These are phyloP conservation scores for Cherax quadricarinatus DNA, from an alignment of 1,140 invertebrate genomes.

Conservation along the genomic window DNA sequence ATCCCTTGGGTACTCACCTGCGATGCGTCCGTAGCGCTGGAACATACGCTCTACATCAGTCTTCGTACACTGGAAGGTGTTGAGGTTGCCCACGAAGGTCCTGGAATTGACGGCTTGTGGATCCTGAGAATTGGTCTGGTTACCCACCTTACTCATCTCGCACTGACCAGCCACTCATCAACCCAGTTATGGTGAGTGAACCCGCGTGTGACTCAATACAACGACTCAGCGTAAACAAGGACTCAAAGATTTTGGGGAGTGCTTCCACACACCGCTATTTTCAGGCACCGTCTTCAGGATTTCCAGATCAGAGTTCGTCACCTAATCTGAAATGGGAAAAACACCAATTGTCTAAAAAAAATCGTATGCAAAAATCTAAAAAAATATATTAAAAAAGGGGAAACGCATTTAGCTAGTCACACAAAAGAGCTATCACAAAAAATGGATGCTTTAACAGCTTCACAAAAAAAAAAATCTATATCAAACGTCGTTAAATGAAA, in stretches of 20 bases:
- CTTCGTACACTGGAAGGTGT: constrained; percentile 92
- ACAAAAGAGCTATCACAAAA: neutral
- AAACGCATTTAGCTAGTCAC: constrained; percentile 19
- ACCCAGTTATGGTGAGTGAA: constrained; percentile 45
- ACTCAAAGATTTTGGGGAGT: constrained; percentile 12
- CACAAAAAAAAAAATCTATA: too few species aligned
- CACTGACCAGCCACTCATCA: constrained; percentile 64
- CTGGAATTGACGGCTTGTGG: constrained; percentile 91
- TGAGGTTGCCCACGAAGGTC: constrained; percentile 93
- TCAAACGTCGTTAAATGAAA: too few species aligned
- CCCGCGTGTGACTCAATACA: constrained; percentile 37
- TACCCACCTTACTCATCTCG: constrained; percentile 90
- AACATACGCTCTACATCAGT: constrained; percentile 93
- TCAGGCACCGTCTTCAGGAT: constrained; percentile 42
- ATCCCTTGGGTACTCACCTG: constrained; percentile 79
- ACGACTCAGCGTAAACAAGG: constrained; percentile 27
- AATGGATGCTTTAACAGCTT: too few species aligned
- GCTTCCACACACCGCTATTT: constrained; percentile 12
- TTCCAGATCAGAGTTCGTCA: constrained; percentile 62
- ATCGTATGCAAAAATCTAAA: constrained; percentile 49
- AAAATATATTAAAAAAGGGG: neutral
- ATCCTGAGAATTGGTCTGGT: constrained; percentile 92
- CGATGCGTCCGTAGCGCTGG: constrained; percentile 88
- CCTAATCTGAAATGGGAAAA: constrained; percentile 67
- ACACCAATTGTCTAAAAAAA: constrained; percentile 60